Evolutionary conservation across 2,797 vertebrate species (phyloP), one percentile per base, ranked within the genome.

Genomic region (Zalophus californianus): DNA sequence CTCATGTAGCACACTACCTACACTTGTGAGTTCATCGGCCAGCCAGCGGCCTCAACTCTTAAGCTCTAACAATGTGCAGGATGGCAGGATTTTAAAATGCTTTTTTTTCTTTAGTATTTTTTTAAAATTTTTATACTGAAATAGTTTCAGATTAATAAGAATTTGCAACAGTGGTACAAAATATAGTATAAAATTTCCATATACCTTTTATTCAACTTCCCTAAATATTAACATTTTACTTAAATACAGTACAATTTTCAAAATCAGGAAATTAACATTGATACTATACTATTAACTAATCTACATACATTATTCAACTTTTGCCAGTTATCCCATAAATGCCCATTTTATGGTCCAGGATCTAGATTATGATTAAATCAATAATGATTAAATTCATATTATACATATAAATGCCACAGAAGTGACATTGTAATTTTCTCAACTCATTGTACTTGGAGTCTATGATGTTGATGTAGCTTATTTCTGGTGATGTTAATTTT

Each of bases 1-100:
- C 99, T 98, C 97, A 25, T 99, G 58, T 44, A 44, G 44, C 44
- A 44, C 44, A 44, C 44, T 8, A 10, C 44, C 44, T 9, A 44
- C 44, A 44, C 44, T 44, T 44, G 44, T 44, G 44, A 44, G 44
- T 44, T 44, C 44, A 44, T 44, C 8, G 9, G 44, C 44, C 44
- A 44, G 44, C 44, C 44, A 44, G 44, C 44, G 9, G 44, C 44
- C 44, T 44, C 44, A 44, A 44, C 44, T 44, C 44, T 7, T 7
- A 44, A 44, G 44, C 44, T 44, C 44, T 44, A 44, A 44, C 44
- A 44, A 44, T 44, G 44, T 44, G n/a, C 6, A 93, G 79, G 52
- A 70, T 62, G 14, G 29, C 6, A 91, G 79, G 18, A 27, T 35
- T 93, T 93, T 87, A 38, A 73, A 85, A 73, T 90, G 3, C 2